These are phyloP conservation scores for Phalangium opilio DNA, from an alignment of 2,888 invertebrate genomes.

Conservation along the genomic window DNA sequence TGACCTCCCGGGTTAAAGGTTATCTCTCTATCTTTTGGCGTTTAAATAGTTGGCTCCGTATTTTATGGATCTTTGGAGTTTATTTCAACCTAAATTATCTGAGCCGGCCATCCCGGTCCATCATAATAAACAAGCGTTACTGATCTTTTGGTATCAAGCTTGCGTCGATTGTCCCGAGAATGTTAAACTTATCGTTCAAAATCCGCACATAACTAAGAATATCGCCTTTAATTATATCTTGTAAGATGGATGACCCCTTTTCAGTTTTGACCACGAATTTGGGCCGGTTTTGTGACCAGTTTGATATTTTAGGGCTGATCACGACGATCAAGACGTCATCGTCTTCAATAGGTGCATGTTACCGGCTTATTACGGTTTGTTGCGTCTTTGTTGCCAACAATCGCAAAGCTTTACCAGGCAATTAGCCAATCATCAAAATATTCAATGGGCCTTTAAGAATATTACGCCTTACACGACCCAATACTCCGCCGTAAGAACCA, in stretches of 20 bases:
- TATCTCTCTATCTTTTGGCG: neutral
- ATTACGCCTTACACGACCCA: slow-evolving; percentile 90
- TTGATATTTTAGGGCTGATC: slow-evolving; percentile 57
- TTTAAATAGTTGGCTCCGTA: slow-evolving; percentile 89
- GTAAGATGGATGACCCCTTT: slow-evolving; percentile 51
- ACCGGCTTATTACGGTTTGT: slow-evolving; percentile 68
- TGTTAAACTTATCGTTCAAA: slow-evolving; percentile 68
- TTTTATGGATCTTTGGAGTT: slow-evolving; percentile 77
- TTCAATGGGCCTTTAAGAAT: slow-evolving; percentile 92
- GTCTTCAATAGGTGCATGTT: slow-evolving; percentile 85
- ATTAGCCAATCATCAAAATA: slow-evolving; percentile 80
- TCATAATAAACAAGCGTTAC: slow-evolving; percentile 82
- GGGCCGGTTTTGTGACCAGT: neutral
- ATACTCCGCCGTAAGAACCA: slow-evolving; percentile 50
- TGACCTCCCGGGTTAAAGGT: too few species aligned
- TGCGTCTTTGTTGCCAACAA: slow-evolving; percentile 77
- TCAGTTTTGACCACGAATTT: slow-evolving; percentile 6
- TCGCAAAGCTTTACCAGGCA: slow-evolving; percentile 70
- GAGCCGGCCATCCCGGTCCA: slow-evolving; percentile 89
- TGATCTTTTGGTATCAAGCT: slow-evolving; percentile 86
- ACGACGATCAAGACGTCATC: slow-evolving; percentile 89
- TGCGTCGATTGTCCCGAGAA: slow-evolving; percentile 86
- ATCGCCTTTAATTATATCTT: slow-evolving; percentile 92
- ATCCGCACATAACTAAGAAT: slow-evolving; percentile 75
- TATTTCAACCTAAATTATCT: slow-evolving; percentile 84